Evolutionary conservation across 2,113 vertebrate genomes (phyloP).

Genomic region (Crocuta crocuta): DNA sequence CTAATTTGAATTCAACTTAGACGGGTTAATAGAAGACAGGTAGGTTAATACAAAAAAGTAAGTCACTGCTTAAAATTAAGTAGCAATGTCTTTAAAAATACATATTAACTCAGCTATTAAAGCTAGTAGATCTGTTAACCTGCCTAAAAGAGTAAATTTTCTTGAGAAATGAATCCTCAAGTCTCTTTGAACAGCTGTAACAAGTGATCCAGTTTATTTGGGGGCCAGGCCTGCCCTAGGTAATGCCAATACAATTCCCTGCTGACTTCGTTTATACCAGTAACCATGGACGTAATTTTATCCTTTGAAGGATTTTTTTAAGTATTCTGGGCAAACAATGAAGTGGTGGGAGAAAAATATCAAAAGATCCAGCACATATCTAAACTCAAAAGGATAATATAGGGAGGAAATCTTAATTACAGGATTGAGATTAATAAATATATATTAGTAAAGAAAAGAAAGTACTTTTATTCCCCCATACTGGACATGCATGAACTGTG

Average conservation of each 20-base stretch:
- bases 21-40: background rate
- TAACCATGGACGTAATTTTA: constrained; percentile 55
- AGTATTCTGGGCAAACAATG: constrained; percentile 65
- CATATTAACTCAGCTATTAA: background rate
- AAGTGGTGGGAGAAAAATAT: background rate
- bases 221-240: background rate
- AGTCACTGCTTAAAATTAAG: constrained; percentile 31
- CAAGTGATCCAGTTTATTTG: constrained; percentile 9
- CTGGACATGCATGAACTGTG: background rate
- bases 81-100: background rate
- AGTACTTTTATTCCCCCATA: constrained; percentile 11
- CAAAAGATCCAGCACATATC: constrained; percentile 16
- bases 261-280: constrained; percentile 58
- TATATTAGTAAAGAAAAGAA: constrained; percentile 51
- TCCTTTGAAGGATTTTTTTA: constrained; percentile 64
- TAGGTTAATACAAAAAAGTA: constrained; percentile 33
- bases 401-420: constrained; percentile 56
- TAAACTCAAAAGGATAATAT: constrained; percentile 40
- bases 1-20: constrained; percentile 39
- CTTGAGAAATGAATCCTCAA: background rate
- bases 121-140: background rate
- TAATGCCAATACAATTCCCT: constrained; percentile 41
- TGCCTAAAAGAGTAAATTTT: background rate
- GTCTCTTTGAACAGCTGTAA: constrained; percentile 22
- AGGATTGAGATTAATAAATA: constrained; percentile 17